These are phyloP conservation scores for Spilogale gracilis DNA, from an alignment of 2,113 vertebrate genomes.

Conservation along the genomic window DNA sequence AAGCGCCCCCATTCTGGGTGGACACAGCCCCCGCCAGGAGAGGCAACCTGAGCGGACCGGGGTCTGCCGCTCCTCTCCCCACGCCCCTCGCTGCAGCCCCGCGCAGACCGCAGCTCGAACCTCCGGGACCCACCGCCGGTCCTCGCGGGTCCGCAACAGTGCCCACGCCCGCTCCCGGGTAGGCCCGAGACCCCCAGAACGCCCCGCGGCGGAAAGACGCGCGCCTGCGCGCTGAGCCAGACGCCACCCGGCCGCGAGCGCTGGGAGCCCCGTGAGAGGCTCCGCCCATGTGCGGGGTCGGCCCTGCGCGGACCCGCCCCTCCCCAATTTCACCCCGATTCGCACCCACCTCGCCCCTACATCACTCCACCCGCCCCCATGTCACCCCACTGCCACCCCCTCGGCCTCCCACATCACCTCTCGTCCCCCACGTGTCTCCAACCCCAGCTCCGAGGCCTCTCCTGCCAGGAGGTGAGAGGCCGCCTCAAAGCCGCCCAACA, in stretches of 20 bases:
- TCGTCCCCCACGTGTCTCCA: background rate
- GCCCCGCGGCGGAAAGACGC: background rate
- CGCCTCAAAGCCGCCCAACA: background rate
- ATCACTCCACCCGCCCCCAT: fast-evolving
- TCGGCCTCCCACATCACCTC: background rate
- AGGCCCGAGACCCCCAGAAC: fast-evolving
- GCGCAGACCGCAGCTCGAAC: fast-evolving
- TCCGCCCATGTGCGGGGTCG: background rate
- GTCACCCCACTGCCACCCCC: background rate
- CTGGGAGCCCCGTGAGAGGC: fast-evolving
- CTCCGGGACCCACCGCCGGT: fast-evolving
- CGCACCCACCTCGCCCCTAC: fast-evolving
- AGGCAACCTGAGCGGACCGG: background rate
- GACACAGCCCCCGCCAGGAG: background rate
- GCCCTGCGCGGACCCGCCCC: background rate
- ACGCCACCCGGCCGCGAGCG: fast-evolving
- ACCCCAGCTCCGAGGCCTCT: fast-evolving
- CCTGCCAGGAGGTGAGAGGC: background rate
- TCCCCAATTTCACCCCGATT: no score
- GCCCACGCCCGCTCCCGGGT: fast-evolving
- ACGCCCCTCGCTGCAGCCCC: background rate
- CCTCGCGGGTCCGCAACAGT: background rate
- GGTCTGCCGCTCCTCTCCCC: no score
- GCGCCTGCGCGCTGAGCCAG: background rate
- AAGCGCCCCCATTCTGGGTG: no score